A percentile compares a stretch with the other conserved stretches of the same genome.
phyloP scores from a whole-genome alignment of 2,797 vertebrate genomes.

The Manis pentadactyla region DNA sequence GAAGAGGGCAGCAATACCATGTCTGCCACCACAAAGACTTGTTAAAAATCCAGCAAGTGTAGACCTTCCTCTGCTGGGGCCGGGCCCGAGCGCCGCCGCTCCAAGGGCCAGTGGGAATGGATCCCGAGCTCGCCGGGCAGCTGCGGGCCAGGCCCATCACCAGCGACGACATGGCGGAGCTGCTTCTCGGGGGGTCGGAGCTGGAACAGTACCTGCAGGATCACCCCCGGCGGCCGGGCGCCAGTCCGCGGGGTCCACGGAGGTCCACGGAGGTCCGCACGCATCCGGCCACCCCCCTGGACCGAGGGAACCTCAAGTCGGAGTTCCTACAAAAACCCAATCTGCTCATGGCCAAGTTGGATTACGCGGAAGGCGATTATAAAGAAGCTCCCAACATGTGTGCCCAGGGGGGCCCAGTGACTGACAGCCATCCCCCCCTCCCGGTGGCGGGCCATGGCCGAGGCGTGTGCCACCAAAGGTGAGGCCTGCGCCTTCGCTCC shows the following conservation, averaged over 20 bases:
- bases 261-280: slow-evolving; percentile 94
- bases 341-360: slow-evolving; percentile 95
- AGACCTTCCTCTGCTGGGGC: too few species aligned
- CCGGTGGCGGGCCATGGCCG: slow-evolving; percentile 95
- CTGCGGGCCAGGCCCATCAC: too few species aligned
- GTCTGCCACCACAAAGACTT: neutral
- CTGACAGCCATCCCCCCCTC: slow-evolving; percentile 91
- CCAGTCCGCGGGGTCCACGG: slow-evolving; percentile 90
- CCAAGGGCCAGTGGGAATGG: too few species aligned
- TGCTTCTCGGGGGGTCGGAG: slow-evolving; percentile 96
- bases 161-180: slow-evolving; percentile 92
- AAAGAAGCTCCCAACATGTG: slow-evolving; percentile 93
- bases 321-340: slow-evolving; percentile 97
- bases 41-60: neutral
- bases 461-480: slow-evolving; percentile 98
- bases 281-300: slow-evolving; percentile 95
- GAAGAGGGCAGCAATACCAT: too few species aligned
- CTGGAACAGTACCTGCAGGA: slow-evolving; percentile 97
- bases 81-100: too few species aligned
- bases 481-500: neutral
- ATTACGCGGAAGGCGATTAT: slow-evolving; percentile 96
- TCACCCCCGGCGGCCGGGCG: slow-evolving; percentile 94
- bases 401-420: slow-evolving; percentile 91
- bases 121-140: too few species aligned
- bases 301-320: slow-evolving; percentile 94